Percentiles rank a stretch among this genome's conserved stretches.
These are phyloP conservation scores for Myripristis jacobus DNA, from an alignment of 2,797 vertebrate species.

Conservation along the genomic window DNA sequence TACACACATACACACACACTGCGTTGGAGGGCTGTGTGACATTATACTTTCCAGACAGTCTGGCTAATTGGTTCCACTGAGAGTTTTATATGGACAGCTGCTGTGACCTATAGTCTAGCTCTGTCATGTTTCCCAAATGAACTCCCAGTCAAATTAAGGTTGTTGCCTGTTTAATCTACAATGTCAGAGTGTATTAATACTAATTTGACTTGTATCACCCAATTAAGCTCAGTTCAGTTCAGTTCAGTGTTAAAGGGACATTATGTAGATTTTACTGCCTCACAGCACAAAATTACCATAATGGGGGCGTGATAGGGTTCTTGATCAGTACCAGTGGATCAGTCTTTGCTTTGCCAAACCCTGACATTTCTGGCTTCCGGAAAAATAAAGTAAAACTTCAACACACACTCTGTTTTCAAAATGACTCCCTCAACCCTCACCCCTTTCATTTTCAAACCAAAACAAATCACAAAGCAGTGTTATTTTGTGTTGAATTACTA, in stretches of 20 bases:
- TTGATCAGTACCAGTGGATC: too few relatives aligned
- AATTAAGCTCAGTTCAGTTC: constrained; percentile 5
- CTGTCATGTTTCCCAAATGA: constrained; percentile 41
- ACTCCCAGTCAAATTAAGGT: constrained; percentile 32
- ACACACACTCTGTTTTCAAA: too few relatives aligned
- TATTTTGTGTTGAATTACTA: too few relatives aligned
- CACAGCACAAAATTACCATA: too few relatives aligned
- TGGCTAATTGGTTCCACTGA: constrained; percentile 60
- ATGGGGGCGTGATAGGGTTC: too few relatives aligned
- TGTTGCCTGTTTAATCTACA: constrained; percentile 40
- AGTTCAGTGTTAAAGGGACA: not conserved
- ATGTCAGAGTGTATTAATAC: constrained; percentile 37
- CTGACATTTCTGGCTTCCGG: too few relatives aligned
- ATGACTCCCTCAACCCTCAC: too few relatives aligned
- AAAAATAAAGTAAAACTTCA: too few relatives aligned
- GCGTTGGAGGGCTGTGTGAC: constrained; percentile 25
- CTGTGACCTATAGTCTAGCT: constrained; percentile 21
- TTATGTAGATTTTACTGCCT: not conserved
- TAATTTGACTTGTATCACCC: constrained; percentile 25
- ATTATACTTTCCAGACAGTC: constrained; percentile 35
- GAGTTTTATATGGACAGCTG: constrained; percentile 33
- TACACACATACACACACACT: constrained; percentile 22
- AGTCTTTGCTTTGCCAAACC: too few relatives aligned
- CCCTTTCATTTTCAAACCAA: too few relatives aligned
- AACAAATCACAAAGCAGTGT: too few relatives aligned